phyloP scores from a whole-genome alignment of 1,140 invertebrate species.

The Dufourea novaeangliae region DNA sequence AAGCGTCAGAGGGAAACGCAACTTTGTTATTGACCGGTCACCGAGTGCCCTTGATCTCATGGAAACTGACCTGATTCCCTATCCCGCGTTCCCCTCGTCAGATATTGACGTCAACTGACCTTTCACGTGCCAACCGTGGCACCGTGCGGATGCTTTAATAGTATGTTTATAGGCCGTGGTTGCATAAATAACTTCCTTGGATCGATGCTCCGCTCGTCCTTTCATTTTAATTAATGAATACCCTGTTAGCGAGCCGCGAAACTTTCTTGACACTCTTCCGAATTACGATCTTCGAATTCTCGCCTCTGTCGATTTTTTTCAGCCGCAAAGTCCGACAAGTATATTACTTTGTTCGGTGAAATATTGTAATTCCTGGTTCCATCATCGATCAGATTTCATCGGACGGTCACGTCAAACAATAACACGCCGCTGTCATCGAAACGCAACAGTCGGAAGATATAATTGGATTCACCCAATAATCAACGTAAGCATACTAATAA shows the following conservation, averaged over 20 bases:
- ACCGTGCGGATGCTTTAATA: slow-evolving; percentile 6
- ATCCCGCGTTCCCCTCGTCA: slow-evolving; percentile 10
- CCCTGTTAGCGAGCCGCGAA: neutral
- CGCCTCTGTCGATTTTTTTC: no score
- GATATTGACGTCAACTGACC: slow-evolving; percentile 46
- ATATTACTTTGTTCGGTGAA: no score
- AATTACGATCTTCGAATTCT: neutral
- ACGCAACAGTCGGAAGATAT: no score
- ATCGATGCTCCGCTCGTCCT: neutral
- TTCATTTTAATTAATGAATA: slow-evolving; percentile 16
- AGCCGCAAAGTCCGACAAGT: no score
- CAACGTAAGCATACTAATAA: no score
- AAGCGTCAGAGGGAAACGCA: slow-evolving; percentile 27
- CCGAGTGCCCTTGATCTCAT: slow-evolving; percentile 32
- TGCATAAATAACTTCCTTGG: slow-evolving; percentile 10
- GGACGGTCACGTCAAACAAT: no score
- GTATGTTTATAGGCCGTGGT: neutral
- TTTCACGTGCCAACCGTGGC: slow-evolving; percentile 34
- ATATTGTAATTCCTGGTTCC: no score
- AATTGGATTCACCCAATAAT: no score
- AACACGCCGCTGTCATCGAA: no score
- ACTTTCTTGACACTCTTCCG: neutral
- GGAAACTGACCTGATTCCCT: slow-evolving; percentile 44
- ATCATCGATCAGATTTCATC: no score
- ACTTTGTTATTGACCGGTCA: slow-evolving; percentile 38